Evolutionary conservation across 2,113 vertebrate genomes (phyloP).

Genomic region (Machaerirhynchus nigripectus): DNA sequence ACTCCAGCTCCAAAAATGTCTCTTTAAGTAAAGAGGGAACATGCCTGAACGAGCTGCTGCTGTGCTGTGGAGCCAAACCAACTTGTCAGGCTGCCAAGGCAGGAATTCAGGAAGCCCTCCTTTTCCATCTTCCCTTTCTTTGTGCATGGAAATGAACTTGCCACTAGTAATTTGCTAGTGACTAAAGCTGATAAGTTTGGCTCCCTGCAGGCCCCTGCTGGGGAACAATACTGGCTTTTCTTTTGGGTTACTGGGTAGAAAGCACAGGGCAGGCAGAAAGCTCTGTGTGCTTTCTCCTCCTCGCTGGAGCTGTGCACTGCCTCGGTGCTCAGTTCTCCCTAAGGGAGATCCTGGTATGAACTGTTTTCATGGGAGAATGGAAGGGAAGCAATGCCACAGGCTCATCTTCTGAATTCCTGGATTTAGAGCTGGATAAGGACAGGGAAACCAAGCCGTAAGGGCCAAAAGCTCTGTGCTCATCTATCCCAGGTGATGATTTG

Average conservation of each 20-base stretch:
- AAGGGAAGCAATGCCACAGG: background rate
- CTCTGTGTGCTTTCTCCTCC: background rate
- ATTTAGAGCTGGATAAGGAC: background rate
- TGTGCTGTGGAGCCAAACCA: background rate
- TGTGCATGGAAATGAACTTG: slow-evolving; percentile 64
- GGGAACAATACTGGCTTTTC: slow-evolving; percentile 54
- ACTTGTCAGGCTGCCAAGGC: background rate
- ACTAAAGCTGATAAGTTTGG: slow-evolving; percentile 74
- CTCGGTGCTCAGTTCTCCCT: background rate
- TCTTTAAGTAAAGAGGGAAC: background rate
- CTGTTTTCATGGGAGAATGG: background rate
- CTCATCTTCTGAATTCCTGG: background rate
- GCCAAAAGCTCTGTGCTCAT: background rate
- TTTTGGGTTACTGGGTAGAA: slow-evolving; percentile 38
- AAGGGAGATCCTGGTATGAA: background rate
- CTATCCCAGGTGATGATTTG: background rate
- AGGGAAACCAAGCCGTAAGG: background rate
- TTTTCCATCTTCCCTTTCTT: background rate
- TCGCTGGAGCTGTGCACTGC: fast-evolving
- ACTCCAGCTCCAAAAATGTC: background rate
- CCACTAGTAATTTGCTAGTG: slow-evolving; percentile 73
- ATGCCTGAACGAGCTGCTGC: background rate
- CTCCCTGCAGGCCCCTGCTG: background rate
- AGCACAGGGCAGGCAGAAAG: background rate
- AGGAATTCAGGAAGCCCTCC: background rate